Evolutionary conservation across 1,140 invertebrate species (phyloP).

Genomic region (Paraescarpia echinospica): DNA sequence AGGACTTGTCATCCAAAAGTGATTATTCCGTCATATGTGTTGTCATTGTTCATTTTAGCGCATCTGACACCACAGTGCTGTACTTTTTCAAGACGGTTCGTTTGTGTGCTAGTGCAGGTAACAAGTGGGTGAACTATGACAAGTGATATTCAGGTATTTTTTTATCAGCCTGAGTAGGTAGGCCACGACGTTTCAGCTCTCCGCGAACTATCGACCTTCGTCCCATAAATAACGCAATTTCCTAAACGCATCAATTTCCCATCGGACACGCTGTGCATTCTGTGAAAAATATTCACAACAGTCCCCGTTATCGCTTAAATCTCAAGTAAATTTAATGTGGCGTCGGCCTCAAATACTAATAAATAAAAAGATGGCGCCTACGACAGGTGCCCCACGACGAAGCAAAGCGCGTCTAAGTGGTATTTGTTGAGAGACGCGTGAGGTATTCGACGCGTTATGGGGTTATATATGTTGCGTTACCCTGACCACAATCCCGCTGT

Average conservation of each 20-base stretch:
- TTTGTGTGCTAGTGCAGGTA: too few relatives aligned
- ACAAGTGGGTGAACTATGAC: too few relatives aligned
- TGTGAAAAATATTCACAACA: not conserved
- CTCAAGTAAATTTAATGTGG: not conserved
- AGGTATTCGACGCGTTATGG: not conserved
- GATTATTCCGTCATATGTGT: too few relatives aligned
- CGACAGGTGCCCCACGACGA: not conserved
- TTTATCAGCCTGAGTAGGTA: not conserved
- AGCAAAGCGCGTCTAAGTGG: not conserved
- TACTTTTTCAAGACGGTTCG: too few relatives aligned
- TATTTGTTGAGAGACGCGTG: not conserved
- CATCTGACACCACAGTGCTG: too few relatives aligned
- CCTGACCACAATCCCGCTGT: not conserved
- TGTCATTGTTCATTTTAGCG: too few relatives aligned
- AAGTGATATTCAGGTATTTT: too few relatives aligned
- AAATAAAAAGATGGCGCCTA: not conserved
- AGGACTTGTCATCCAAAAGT: too few relatives aligned
- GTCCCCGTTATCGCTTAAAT: not conserved
- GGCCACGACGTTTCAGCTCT: not conserved
- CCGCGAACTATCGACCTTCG: not conserved
- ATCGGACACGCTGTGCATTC: not conserved
- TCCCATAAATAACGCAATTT: not conserved
- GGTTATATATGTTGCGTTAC: not conserved
- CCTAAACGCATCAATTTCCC: not conserved
- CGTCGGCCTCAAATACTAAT: not conserved